phyloP scores from a whole-genome alignment of 2,113 vertebrate species.

The Daboia siamensis region DNA sequence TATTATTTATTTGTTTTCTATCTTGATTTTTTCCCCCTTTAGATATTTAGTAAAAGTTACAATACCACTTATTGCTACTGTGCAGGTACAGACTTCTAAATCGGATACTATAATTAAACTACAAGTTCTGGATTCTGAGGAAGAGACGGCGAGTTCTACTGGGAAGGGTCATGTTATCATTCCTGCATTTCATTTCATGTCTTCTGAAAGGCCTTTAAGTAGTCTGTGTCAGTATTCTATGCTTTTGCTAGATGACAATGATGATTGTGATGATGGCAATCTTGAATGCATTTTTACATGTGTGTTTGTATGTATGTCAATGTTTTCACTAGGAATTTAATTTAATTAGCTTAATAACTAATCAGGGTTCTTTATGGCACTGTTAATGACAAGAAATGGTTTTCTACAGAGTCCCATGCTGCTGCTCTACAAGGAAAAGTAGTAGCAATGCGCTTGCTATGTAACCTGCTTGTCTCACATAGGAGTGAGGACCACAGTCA shows the following conservation, averaged over 20 bases:
- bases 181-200: slow-evolving; percentile 77
- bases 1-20: neutral
- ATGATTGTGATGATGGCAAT: slow-evolving; percentile 16
- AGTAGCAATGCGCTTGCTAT: neutral
- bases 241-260: neutral
- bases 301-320: neutral
- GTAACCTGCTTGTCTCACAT: neutral
- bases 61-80: slow-evolving; percentile 67
- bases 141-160: slow-evolving; percentile 60
- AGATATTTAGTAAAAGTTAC: slow-evolving; percentile 78
- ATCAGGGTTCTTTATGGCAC: neutral
- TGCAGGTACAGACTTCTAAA: slow-evolving; percentile 83
- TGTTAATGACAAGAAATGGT: neutral
- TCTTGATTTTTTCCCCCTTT: slow-evolving; percentile 17
- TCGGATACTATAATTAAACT: slow-evolving; percentile 76
- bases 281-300: neutral
- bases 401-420: neutral
- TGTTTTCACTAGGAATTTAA: neutral
- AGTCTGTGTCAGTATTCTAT: slow-evolving; percentile 69
- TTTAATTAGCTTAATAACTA: neutral
- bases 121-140: slow-evolving; percentile 80
- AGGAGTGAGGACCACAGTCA: neutral
- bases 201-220: slow-evolving; percentile 50
- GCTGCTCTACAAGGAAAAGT: too few relatives aligned
- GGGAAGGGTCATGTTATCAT: slow-evolving; percentile 83